Evolutionary conservation across 2,888 invertebrate genomes (phyloP).

Genomic region (Hirtodrosophila duncani): DNA sequence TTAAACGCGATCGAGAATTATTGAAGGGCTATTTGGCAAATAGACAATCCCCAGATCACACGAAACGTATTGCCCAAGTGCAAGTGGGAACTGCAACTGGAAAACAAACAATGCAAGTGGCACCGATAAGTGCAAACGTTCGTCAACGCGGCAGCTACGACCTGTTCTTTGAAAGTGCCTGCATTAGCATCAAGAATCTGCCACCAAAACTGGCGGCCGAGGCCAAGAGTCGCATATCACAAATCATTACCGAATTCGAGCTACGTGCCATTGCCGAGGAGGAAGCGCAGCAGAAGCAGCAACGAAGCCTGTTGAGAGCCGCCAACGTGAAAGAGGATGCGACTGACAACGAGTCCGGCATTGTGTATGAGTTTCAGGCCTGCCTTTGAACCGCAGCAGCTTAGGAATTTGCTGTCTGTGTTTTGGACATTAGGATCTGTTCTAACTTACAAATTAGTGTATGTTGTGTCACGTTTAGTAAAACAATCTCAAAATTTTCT

Average conservation of each 20-base stretch:
- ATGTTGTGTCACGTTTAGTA: constrained; percentile 11
- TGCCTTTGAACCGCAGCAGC: constrained; percentile 38
- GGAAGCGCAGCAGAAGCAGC: constrained; percentile 38
- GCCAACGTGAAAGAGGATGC: constrained; percentile 7
- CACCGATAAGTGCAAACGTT: no score
- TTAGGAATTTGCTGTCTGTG: constrained; percentile 4
- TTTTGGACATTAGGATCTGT: not conserved
- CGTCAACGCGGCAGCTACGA: constrained; percentile 64
- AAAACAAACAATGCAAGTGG: not conserved
- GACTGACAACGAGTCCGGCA: constrained; percentile 9
- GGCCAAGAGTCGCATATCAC: constrained; percentile 68
- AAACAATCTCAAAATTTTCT: constrained; percentile 13
- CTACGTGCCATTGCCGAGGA: constrained; percentile 68
- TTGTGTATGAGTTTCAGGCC: constrained; percentile 49
- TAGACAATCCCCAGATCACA: not conserved
- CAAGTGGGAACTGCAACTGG: not conserved
- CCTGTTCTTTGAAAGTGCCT: constrained; percentile 71
- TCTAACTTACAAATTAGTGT: not conserved
- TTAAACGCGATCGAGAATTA: constrained; percentile 43
- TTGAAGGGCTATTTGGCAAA: constrained; percentile 40
- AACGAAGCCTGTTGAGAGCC: constrained; percentile 1
- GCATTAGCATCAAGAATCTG: constrained; percentile 65
- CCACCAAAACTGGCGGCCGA: constrained; percentile 73
- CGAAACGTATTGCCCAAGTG: not conserved
- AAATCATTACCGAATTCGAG: constrained; percentile 70